A percentile compares a stretch with the other conserved stretches of the same genome.
Evolutionary conservation across 1,140 invertebrate species (phyloP).

Genomic region (Dermatophagoides farinae): DNA sequence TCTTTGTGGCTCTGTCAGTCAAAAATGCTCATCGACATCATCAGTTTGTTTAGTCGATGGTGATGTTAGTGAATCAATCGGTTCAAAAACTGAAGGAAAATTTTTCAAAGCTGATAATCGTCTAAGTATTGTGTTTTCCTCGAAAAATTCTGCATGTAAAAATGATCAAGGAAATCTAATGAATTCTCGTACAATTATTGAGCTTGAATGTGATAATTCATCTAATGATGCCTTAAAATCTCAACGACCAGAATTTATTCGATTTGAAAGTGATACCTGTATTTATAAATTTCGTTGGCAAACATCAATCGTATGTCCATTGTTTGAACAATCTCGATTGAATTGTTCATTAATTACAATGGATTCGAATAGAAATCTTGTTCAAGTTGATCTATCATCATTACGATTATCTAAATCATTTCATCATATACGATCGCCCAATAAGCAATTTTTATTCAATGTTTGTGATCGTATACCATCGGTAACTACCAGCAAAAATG

Average conservation of each 20-base stretch:
- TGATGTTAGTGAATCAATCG: not conserved
- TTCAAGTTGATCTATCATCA: conserved; percentile 9
- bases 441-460: conserved; percentile 10
- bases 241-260: conserved; percentile 12
- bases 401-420: conserved; percentile 6
- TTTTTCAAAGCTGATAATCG: conserved; percentile 2
- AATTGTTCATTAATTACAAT: not conserved
- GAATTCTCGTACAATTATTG: conserved; percentile 13
- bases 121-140: not conserved
- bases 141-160: not conserved
- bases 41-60: not conserved
- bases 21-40: not conserved
- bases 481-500: not conserved
- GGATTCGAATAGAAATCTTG: not conserved
- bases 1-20: conserved; percentile 13
- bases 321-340: not conserved
- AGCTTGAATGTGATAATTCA: conserved; percentile 18
- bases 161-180: not conserved
- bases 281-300: conserved; percentile 15
- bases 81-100: not conserved
- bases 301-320: conserved; percentile 11
- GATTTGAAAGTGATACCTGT: conserved; percentile 13
- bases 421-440: not conserved
- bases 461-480: conserved; percentile 14
- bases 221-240: not conserved